phyloP scores from a whole-genome alignment of 2,113 vertebrate genomes.

The Amphiprion ocellaris region DNA sequence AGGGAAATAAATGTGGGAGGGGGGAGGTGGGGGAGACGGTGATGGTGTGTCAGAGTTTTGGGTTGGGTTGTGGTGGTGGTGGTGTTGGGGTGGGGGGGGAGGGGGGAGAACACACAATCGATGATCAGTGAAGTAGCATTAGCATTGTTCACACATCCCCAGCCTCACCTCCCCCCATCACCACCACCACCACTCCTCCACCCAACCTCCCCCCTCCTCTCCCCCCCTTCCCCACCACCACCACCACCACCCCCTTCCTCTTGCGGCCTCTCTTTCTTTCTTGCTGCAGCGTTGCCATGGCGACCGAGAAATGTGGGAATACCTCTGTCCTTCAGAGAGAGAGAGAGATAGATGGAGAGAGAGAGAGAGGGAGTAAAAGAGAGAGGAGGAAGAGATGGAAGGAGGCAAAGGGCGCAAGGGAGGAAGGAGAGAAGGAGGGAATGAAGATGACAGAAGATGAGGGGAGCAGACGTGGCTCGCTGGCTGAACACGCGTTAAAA shows the following conservation, averaged over 20 bases:
- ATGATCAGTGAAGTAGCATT: constrained; percentile 80
- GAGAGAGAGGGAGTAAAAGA: constrained; percentile 55
- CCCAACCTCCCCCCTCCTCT: neutral
- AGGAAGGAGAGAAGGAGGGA: constrained; percentile 7
- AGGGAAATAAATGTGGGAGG: constrained; percentile 15
- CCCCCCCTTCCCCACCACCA: constrained; percentile 26
- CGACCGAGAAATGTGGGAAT: constrained; percentile 86
- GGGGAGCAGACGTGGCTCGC: constrained; percentile 34
- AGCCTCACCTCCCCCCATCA: constrained; percentile 12
- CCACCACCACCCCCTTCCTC: constrained; percentile 58
- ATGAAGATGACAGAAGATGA: neutral
- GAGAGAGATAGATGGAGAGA: constrained; percentile 66
- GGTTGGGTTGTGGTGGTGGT: neutral
- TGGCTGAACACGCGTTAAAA: constrained; percentile 54
- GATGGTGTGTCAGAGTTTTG: constrained; percentile 14
- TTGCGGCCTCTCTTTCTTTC: constrained; percentile 77
- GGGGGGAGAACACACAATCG: constrained; percentile 55
- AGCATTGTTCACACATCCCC: constrained; percentile 81
- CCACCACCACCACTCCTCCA: neutral
- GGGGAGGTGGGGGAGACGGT: neutral
- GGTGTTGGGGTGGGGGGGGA: neutral
- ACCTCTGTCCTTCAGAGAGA: constrained; percentile 88
- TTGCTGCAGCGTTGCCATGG: constrained; percentile 87
- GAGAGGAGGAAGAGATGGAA: constrained; percentile 36
- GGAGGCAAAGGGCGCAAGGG: constrained; percentile 22